These are phyloP conservation scores for Artibeus lituratus DNA, from an alignment of 2,797 vertebrate species.

Conservation along the genomic window DNA sequence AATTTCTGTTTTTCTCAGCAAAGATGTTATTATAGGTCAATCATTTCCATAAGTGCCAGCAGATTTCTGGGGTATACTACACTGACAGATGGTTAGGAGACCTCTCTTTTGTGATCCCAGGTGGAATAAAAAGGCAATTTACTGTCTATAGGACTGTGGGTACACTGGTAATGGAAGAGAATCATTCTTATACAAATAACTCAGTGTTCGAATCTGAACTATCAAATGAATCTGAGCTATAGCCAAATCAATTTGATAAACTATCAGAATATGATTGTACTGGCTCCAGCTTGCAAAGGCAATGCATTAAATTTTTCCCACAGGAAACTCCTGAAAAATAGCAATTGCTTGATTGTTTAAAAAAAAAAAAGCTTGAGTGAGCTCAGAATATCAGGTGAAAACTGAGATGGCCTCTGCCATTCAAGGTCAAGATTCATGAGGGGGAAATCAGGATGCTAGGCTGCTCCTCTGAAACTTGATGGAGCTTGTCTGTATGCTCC, in stretches of 20 bases:
- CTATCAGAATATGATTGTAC: constrained; percentile 74
- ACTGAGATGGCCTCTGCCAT: not conserved
- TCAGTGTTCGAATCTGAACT: constrained; percentile 81
- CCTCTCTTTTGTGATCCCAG: constrained; percentile 75
- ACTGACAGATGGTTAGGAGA: constrained; percentile 75
- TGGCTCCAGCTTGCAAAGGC: constrained; percentile 72
- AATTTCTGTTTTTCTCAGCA: constrained; percentile 75
- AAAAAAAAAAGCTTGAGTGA: not conserved
- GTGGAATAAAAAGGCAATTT: constrained; percentile 82
- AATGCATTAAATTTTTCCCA: constrained; percentile 71
- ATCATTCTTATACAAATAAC: constrained; percentile 82
- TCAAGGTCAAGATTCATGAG: constrained; percentile 47
- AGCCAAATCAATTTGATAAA: constrained; percentile 83
- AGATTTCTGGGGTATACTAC: constrained; percentile 64
- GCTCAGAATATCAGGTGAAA: constrained; percentile 46
- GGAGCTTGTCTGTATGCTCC: not conserved
- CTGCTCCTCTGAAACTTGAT: not conserved
- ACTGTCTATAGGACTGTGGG: constrained; percentile 72
- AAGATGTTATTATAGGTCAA: constrained; percentile 80
- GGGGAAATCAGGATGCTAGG: not conserved
- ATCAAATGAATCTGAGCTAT: constrained; percentile 82
- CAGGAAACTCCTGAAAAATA: constrained; percentile 72
- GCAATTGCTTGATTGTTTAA: constrained; percentile 51
- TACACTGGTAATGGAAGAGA: constrained; percentile 78
- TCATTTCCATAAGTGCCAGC: constrained; percentile 79